Evolutionary conservation across 2,888 invertebrate species (phyloP).

Genomic region (Anoplius nigerrimus): DNA sequence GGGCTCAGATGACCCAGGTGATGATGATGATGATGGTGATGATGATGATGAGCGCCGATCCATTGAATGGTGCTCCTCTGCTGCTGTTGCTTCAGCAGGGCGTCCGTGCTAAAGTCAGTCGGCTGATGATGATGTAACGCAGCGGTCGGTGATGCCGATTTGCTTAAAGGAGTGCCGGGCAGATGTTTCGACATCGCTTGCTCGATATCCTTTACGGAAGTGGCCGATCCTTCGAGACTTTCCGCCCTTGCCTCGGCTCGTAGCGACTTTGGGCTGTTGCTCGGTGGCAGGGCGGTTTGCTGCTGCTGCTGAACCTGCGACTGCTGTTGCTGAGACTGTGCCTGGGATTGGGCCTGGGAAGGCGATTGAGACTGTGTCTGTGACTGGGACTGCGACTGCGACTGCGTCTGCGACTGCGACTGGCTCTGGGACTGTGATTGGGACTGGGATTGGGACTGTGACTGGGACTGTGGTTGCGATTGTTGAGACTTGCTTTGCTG

Average conservation of each 20-base stretch:
- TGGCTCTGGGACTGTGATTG: too few species aligned
- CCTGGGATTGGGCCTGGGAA: too few species aligned
- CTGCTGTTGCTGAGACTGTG: too few species aligned
- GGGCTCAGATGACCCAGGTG: constrained; percentile 78
- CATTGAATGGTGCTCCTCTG: constrained; percentile 92
- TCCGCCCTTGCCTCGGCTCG: constrained; percentile 58
- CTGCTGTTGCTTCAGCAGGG: constrained; percentile 87
- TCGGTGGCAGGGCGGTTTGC: constrained; percentile 55
- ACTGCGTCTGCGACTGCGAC: constrained; percentile 45
- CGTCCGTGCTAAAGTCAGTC: constrained; percentile 92
- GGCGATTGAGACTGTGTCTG: constrained; percentile 11
- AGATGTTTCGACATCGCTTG: constrained; percentile 98
- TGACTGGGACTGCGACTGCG: not conserved
- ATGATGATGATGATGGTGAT: constrained; percentile 75
- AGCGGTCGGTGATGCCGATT: constrained; percentile 77
- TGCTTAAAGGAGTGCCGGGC: constrained; percentile 78
- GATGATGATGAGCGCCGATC: constrained; percentile 87
- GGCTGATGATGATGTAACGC: constrained; percentile 76
- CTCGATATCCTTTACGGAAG: constrained; percentile 93
- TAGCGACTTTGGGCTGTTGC: constrained; percentile 69
- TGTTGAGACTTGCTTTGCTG: constrained; percentile 21
- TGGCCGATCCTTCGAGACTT: constrained; percentile 66
- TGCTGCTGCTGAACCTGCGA: not conserved
- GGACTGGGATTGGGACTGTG: too few species aligned
- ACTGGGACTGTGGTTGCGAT: too few species aligned